These are phyloP conservation scores for Lophius piscatorius DNA, from an alignment of 2,113 vertebrate genomes.

Conservation along the genomic window DNA sequence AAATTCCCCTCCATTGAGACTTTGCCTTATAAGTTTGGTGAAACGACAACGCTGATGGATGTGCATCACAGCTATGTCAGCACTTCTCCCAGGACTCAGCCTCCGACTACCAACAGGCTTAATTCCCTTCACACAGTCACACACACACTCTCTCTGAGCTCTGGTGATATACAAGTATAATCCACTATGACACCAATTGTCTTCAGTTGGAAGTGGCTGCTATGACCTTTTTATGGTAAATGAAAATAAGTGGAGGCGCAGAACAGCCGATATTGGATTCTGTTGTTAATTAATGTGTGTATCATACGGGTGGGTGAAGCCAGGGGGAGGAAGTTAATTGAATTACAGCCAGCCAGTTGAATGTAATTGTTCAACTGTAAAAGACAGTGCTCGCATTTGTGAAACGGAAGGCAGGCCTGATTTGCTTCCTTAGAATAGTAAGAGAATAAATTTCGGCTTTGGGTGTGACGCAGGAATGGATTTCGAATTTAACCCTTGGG, in stretches of 20 bases:
- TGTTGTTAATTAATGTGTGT: constrained; percentile 80
- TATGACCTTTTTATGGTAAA: constrained; percentile 75
- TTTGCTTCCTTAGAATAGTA: constrained; percentile 55
- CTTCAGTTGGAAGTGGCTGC: constrained; percentile 66
- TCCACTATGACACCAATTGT: constrained; percentile 67
- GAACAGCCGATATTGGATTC: constrained; percentile 79
- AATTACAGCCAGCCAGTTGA: constrained; percentile 78
- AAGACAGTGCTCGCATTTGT: constrained; percentile 65
- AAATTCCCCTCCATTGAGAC: background rate
- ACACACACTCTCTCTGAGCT: constrained; percentile 9
- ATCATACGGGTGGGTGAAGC: constrained; percentile 76
- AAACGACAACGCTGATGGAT: constrained; percentile 40
- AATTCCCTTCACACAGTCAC: constrained; percentile 1
- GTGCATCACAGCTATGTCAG: constrained; percentile 21
- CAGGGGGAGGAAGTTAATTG: constrained; percentile 76
- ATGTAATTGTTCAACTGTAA: constrained; percentile 78
- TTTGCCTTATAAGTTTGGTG: constrained; percentile 16
- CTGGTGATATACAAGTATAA: constrained; percentile 52
- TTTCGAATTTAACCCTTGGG: constrained; percentile 61
- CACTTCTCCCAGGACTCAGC: constrained; percentile 23
- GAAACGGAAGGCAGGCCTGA: constrained; percentile 58
- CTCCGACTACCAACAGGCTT: constrained; percentile 18
- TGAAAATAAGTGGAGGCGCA: constrained; percentile 76
- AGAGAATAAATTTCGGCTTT: constrained; percentile 65
- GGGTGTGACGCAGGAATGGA: constrained; percentile 51